Evolutionary conservation across 2,797 vertebrate genomes (phyloP).

Genomic region (Carcharodon carcharias): DNA sequence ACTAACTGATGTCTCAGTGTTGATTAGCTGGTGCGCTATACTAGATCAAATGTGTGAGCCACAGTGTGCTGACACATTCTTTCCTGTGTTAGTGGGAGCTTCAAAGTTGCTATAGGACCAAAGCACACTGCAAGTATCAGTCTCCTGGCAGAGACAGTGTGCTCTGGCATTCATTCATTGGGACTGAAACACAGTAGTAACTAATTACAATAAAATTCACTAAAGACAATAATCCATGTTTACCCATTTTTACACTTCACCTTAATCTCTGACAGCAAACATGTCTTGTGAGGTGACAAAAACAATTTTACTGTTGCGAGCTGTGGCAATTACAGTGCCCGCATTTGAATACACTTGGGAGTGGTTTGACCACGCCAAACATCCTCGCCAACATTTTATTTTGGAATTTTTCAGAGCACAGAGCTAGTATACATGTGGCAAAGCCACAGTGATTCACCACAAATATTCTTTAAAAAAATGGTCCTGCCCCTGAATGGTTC

Average conservation of each 20-base stretch:
- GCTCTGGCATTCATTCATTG: neutral
- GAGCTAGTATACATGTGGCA: neutral
- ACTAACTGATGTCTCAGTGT: neutral
- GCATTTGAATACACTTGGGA: neutral
- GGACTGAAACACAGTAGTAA: neutral
- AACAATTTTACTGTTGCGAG: neutral
- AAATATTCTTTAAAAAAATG: neutral
- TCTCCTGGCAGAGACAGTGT: neutral
- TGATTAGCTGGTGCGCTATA: neutral
- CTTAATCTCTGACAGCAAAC: neutral
- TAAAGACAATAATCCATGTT: neutral
- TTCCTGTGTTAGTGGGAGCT: constrained; percentile 6
- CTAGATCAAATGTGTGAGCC: neutral
- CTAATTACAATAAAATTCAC: neutral
- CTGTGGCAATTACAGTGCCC: neutral
- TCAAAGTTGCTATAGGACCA: neutral
- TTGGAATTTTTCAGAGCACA: neutral
- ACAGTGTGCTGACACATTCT: constrained; percentile 13
- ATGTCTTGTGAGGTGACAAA: neutral
- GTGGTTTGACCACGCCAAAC: neutral
- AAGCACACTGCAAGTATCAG: neutral
- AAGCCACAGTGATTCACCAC: neutral
- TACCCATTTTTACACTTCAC: neutral
- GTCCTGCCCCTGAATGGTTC: neutral
- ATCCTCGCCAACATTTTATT: neutral